Evolutionary conservation across 2,888 invertebrate species (phyloP), one percentile per base, ranked within the genome.

Genomic region (Anagyrus pseudococci): DNA sequence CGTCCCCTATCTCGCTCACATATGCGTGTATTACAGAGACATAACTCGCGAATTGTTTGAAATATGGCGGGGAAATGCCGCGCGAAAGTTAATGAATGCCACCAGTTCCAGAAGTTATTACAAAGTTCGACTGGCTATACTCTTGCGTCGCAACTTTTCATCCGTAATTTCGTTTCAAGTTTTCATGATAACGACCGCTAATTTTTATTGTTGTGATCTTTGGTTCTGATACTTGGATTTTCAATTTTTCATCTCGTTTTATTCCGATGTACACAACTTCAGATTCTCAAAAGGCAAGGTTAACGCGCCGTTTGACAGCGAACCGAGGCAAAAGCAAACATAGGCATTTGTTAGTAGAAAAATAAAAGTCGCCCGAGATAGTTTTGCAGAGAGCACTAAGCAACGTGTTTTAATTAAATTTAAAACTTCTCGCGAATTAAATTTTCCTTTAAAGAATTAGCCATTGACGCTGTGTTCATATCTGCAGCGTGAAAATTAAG

Each of bases 31-130:
- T 48, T 44, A 33, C 33, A 15, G 26, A 10, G 2, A 17, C 44
- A 17, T 23, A 25, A 61, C 49, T 46, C 7, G 50, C 20, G 50
- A 50, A 55, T 61, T 44, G 55, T 46, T 40, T 50, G 56, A 56
- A 44, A 49, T 55, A 56, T 37, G 23, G 55, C 8, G 37, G 4
- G 49, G 49, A 43, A 55, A 48, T 54, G 40, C 49, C 20, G n/a
- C 22, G 19, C 22, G 25, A 25, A 59, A 53, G 47, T 59, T 59
- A 53, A 47, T 22, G 47, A 47, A 53, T 49, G 55, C 55, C 48
- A 44, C 33, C 48, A 41, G 54, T 29, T 13, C n/a, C 8, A 46
- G 15, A 47, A 59, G 52, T 53, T 59, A 26, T 20, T 40, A 25
- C 17, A 13, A 40, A 53, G 25, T 59, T 47, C 1, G 19, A 17